These are phyloP conservation scores for Eclectus roratus DNA, from an alignment of 2,113 vertebrate genomes.

Conservation along the genomic window DNA sequence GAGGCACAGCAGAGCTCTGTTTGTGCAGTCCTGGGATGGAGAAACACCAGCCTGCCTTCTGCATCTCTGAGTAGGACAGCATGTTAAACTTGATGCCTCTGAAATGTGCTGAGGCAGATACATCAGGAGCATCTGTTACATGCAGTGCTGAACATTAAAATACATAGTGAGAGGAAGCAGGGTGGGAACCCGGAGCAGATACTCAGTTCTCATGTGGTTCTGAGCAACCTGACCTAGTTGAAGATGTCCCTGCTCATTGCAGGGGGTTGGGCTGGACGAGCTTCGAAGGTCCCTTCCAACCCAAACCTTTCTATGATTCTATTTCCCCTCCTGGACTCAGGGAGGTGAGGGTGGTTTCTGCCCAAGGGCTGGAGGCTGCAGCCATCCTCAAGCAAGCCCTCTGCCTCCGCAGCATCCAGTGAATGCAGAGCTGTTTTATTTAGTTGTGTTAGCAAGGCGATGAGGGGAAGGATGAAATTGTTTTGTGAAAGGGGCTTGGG, in stretches of 20 bases:
- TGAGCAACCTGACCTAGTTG: not conserved
- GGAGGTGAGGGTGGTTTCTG: not conserved
- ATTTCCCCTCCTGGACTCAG: accelerated
- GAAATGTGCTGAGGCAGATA: not conserved
- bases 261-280: not conserved
- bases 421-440: not conserved
- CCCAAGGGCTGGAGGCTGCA: not conserved
- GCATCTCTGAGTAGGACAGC: not conserved
- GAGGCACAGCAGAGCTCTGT: not conserved
- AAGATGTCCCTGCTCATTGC: not conserved
- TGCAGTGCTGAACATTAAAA: not conserved
- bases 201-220: not conserved
- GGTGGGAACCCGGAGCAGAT: not conserved
- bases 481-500: not conserved
- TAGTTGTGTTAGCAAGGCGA: accelerated
- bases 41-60: not conserved
- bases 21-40: not conserved
- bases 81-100: not conserved
- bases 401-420: accelerated
- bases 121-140: not conserved
- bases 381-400: not conserved
- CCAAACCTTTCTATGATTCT: not conserved
- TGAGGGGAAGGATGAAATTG: not conserved
- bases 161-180: not conserved
- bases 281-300: not conserved